Conservation (phyloP, 2,797 vertebrate species). For the Peromyscus aztecus region DNA sequence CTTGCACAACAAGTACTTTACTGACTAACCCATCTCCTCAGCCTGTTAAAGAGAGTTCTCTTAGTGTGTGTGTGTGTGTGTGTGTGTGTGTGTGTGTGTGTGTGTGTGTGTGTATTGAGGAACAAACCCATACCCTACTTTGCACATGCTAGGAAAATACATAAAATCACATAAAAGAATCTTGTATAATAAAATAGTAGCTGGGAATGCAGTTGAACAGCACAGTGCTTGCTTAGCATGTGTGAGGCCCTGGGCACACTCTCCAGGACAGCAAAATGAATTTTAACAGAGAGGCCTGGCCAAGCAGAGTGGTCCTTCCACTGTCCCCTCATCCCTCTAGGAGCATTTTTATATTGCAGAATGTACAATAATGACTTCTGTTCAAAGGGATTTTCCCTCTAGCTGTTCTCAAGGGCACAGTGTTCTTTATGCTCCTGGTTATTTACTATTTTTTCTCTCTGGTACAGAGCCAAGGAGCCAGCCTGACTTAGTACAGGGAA, state of each 20-base stretch:
- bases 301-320: not conserved
- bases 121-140: not conserved
- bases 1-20: not conserved
- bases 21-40: not conserved
- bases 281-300: not conserved
- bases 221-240: not conserved
- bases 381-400: not conserved
- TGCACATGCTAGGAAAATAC: not conserved
- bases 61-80: not conserved
- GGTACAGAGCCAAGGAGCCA: not conserved
- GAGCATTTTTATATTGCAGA: not conserved
- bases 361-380: not conserved
- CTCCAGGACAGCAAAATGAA: not conserved
- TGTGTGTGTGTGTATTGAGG: not conserved
- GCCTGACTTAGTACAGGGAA: not conserved
- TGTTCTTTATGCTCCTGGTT: not conserved
- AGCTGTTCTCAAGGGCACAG: not conserved
- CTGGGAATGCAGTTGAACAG: not conserved
- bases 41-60: not conserved
- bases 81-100: not conserved
- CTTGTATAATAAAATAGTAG: not conserved
- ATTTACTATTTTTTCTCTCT: not conserved
- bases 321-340: too few relatives aligned
- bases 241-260: not conserved
- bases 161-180: not conserved